Conservation (phyloP, 2,797 vertebrate genomes). For the Emys orbicularis region DNA sequence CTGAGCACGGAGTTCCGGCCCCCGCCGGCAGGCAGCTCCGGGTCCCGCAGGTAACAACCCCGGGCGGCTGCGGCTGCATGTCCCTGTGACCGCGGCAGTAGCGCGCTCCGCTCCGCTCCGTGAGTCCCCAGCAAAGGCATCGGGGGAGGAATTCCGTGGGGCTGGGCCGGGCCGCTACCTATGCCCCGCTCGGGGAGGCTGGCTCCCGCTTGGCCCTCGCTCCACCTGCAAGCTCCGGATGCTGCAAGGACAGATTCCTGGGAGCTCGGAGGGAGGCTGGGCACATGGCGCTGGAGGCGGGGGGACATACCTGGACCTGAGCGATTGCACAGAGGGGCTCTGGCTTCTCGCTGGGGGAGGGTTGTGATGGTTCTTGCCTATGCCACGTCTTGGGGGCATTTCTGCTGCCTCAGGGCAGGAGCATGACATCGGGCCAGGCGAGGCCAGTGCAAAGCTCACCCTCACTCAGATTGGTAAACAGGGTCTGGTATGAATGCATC, state of each 20-base stretch:
- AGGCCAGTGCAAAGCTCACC: no score
- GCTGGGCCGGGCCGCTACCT: neutral
- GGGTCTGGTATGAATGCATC: neutral
- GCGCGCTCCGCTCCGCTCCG: no score
- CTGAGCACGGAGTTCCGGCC: fast-evolving
- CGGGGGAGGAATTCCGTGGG: neutral
- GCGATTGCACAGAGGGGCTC: neutral
- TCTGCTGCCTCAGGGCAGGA: neutral
- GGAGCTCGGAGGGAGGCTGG: no score
- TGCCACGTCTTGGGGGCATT: neutral
- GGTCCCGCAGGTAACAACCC: conserved; percentile 28
- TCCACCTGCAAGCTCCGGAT: no score
- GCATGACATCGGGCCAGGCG: neutral
- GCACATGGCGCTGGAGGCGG: no score
- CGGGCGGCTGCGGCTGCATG: neutral
- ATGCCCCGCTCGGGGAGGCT: no score
- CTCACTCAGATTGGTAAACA: neutral
- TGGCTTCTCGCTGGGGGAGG: neutral
- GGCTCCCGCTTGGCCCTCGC: no score
- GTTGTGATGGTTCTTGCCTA: no score
- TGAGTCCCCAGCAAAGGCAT: neutral
- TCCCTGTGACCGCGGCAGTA: fast-evolving
- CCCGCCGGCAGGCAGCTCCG: neutral
- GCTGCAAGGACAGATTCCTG: neutral
- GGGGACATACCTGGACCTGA: no score